phyloP scores from a whole-genome alignment of 2,113 vertebrate genomes.

The Gracilinanus agilis region DNA sequence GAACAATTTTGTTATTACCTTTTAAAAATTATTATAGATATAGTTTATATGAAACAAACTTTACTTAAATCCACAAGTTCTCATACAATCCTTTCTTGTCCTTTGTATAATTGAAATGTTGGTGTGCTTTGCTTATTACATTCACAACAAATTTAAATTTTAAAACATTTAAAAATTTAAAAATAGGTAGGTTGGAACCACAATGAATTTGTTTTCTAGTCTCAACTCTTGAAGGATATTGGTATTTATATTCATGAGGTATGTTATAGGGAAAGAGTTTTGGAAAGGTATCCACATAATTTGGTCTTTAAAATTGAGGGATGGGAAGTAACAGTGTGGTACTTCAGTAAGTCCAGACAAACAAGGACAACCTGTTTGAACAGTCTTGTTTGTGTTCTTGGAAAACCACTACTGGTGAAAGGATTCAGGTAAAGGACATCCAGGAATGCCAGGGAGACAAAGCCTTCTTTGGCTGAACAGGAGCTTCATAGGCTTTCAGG shows the following conservation, averaged over 20 bases:
- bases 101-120: not conserved
- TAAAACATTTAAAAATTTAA: not conserved
- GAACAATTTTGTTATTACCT: not conserved
- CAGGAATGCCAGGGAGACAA: not conserved
- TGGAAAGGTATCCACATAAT: constrained; percentile 48
- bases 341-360: constrained; percentile 56
- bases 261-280: constrained; percentile 51
- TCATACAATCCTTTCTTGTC: not conserved
- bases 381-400: constrained; percentile 57
- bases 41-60: not conserved
- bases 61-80: not conserved
- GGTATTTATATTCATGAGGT: constrained; percentile 40
- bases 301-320: constrained; percentile 56
- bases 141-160: not conserved
- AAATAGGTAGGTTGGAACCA: not conserved
- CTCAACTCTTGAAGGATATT: constrained; percentile 44
- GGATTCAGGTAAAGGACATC: not conserved
- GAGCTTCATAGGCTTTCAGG: not conserved
- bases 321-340: constrained; percentile 52
- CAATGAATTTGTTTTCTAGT: constrained; percentile 63
- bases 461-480: not conserved
- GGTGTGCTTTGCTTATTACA: not conserved
- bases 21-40: not conserved
- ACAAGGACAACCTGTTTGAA: constrained; percentile 57
- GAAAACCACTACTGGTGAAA: constrained; percentile 36